phyloP scores from a whole-genome alignment of 2,113 vertebrate genomes.

The Hemicordylus capensis region DNA sequence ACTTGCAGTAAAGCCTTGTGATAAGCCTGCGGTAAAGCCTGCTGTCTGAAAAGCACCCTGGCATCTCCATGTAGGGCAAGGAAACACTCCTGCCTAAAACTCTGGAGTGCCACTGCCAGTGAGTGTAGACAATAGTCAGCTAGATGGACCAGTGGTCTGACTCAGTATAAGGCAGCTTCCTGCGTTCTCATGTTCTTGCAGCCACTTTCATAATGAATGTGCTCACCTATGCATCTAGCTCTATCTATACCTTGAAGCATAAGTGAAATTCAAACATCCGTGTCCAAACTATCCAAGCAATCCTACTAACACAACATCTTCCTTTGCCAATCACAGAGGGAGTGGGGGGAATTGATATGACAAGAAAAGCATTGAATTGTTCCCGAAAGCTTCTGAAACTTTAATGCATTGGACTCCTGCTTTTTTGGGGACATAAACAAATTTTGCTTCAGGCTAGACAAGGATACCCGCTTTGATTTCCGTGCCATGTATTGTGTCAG shows the following conservation, averaged over 20 bases:
- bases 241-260: neutral
- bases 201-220: neutral
- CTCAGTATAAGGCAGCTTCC: too few species aligned
- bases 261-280: neutral
- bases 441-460: slow-evolving; percentile 23
- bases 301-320: neutral
- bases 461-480: slow-evolving; percentile 39
- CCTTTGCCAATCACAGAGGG: neutral
- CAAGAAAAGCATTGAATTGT: slow-evolving; percentile 3
- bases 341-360: neutral
- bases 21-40: too few species aligned
- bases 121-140: too few species aligned
- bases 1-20: too few species aligned
- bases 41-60: too few species aligned
- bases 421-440: slow-evolving; percentile 6
- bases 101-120: too few species aligned
- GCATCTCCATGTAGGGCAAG: too few species aligned
- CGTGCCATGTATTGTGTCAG: slow-evolving; percentile 5
- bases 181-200: neutral
- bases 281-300: neutral
- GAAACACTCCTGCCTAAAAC: too few species aligned
- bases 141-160: neutral
- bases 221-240: neutral
- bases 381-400: slow-evolving; percentile 26
- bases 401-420: slow-evolving; percentile 1